A percentile compares a stretch with the other conserved stretches of the same genome.
Conservation (phyloP, 2,113 vertebrate species). For the Centropus unirufus region DNA sequence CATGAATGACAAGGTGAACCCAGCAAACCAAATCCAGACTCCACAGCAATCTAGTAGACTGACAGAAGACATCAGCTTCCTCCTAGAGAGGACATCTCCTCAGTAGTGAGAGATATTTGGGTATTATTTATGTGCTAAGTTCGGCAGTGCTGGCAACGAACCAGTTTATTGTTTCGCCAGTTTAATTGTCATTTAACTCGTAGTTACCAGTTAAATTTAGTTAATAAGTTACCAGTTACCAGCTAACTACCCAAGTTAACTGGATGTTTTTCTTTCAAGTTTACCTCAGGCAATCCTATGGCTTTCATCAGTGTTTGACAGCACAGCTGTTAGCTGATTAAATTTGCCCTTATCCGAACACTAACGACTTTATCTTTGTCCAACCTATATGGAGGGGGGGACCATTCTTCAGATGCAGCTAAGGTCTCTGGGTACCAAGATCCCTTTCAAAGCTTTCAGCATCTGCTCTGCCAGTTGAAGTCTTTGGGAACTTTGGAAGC, state of each 20-base stretch:
- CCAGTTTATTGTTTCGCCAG: background rate
- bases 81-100: background rate
- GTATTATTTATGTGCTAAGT: background rate
- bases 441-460: background rate
- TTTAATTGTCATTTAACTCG: background rate
- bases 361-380: background rate
- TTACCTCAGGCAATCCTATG: background rate
- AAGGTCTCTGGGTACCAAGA: background rate
- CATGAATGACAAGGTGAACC: background rate
- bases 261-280: background rate
- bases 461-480: background rate
- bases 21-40: background rate
- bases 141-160: background rate
- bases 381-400: background rate
- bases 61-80: background rate
- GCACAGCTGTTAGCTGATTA: background rate
- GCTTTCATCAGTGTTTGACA: background rate
- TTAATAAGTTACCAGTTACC: too few species aligned
- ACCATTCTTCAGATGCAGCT: background rate
- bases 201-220: too few species aligned
- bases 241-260: background rate
- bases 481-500: background rate
- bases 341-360: background rate
- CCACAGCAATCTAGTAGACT: background rate
- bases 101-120: background rate